Conservation (phyloP, 2,113 vertebrate species). For the Saguinus midas region DNA sequence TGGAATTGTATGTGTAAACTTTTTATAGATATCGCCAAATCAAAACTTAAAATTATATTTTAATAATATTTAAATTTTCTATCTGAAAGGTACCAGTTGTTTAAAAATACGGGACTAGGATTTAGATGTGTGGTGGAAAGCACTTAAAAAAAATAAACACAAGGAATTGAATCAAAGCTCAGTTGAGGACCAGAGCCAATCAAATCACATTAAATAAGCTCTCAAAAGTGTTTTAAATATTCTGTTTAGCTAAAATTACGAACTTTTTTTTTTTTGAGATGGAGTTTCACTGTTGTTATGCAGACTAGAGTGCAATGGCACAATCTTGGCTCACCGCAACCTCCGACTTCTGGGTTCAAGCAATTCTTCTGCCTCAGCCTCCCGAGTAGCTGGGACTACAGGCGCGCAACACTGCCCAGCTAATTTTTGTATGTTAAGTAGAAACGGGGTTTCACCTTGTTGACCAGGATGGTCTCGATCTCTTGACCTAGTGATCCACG, state of each 20-base stretch:
- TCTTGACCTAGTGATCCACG: no score
- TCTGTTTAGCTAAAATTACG: not conserved
- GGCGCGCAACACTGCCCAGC: no score
- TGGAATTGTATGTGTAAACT: not conserved
- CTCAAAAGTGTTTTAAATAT: not conserved
- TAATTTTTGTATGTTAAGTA: no score
- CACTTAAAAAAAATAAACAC: not conserved
- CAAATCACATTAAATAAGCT: not conserved
- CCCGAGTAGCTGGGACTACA: no score
- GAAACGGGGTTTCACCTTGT: no score
- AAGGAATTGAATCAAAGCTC: not conserved
- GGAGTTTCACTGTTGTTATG: no score
- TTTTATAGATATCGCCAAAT: not conserved
- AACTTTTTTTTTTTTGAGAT: no score
- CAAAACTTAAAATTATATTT: not conserved
- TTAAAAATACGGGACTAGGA: not conserved
- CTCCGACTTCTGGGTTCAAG: no score
- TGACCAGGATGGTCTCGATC: no score
- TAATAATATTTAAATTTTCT: not conserved
- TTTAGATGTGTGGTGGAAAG: not conserved
- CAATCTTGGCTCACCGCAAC: no score
- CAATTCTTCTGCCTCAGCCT: no score
- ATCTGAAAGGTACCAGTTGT: not conserved
- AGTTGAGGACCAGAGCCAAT: not conserved
- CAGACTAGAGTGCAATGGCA: no score